Conservation (phyloP, 2,797 vertebrate genomes). For the Denticeps clupeoides region DNA sequence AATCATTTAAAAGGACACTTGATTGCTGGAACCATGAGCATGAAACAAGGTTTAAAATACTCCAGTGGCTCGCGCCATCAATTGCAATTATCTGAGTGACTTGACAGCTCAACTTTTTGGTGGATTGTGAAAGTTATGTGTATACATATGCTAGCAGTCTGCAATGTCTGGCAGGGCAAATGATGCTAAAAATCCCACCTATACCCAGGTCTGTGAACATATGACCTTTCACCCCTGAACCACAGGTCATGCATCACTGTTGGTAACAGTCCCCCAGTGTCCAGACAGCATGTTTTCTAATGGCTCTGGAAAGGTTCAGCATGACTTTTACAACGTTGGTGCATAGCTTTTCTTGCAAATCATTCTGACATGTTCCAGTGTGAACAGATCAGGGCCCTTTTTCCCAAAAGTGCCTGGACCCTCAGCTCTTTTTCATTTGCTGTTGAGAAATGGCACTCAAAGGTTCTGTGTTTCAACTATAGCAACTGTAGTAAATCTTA, state of each 20-base stretch:
- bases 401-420: no score
- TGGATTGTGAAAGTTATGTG: conserved; percentile 6
- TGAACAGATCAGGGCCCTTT: no score
- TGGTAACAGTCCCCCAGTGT: background rate
- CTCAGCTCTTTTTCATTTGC: no score
- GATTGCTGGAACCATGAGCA: conserved; percentile 30
- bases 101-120: conserved; percentile 19
- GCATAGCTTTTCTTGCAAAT: no score
- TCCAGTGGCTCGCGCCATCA: conserved; percentile 17
- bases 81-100: conserved; percentile 26
- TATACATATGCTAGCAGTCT: background rate
- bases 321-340: no score
- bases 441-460: no score
- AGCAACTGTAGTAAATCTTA: no score
- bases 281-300: no score
- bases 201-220: conserved; percentile 12
- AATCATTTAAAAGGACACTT: conserved; percentile 29
- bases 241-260: background rate
- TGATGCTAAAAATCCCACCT: conserved; percentile 1
- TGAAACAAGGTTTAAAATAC: conserved; percentile 19
- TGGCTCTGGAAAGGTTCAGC: no score
- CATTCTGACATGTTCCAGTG: no score
- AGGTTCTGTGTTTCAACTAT: no score
- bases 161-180: conserved; percentile 6
- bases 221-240: conserved; percentile 8